These are phyloP conservation scores for Tachina fera DNA, from an alignment of 2,888 invertebrate species.

Conservation along the genomic window DNA sequence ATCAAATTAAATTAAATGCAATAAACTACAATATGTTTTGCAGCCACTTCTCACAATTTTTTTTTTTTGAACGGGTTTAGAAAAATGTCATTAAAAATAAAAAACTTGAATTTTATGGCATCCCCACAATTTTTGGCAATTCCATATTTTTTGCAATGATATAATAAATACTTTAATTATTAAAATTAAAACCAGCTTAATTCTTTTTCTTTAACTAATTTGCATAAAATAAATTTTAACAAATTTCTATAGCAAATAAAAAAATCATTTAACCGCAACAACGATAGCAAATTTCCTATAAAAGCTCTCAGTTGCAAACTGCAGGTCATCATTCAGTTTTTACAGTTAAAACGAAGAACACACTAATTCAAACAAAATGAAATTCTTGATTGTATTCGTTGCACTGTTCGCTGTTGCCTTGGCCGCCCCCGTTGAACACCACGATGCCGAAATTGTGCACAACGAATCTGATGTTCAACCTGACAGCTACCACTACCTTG, in stretches of 20 bases:
- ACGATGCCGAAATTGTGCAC: constrained; percentile 84
- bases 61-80: not conserved
- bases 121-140: not conserved
- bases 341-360: constrained; percentile 40
- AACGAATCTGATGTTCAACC: constrained; percentile 84
- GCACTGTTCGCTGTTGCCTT: constrained; percentile 75
- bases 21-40: constrained; percentile 17
- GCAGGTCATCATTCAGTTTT: constrained; percentile 55
- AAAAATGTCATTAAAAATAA: constrained; percentile 10
- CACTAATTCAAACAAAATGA: constrained; percentile 64
- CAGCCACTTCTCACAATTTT: not conserved
- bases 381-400: constrained; percentile 74
- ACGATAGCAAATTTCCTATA: constrained; percentile 28
- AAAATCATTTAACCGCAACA: not conserved
- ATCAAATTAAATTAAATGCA: not conserved
- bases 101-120: constrained; percentile 11
- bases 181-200: constrained; percentile 31
- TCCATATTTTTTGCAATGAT: constrained; percentile 4
- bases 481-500: constrained; percentile 61
- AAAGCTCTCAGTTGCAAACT: constrained; percentile 10
- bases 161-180: constrained; percentile 16
- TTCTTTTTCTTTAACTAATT: not conserved
- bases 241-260: constrained; percentile 2
- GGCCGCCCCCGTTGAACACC: constrained; percentile 71
- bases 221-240: constrained; percentile 5